phyloP scores from a whole-genome alignment of 2,797 vertebrate genomes.

The Xenentodon cancila region DNA sequence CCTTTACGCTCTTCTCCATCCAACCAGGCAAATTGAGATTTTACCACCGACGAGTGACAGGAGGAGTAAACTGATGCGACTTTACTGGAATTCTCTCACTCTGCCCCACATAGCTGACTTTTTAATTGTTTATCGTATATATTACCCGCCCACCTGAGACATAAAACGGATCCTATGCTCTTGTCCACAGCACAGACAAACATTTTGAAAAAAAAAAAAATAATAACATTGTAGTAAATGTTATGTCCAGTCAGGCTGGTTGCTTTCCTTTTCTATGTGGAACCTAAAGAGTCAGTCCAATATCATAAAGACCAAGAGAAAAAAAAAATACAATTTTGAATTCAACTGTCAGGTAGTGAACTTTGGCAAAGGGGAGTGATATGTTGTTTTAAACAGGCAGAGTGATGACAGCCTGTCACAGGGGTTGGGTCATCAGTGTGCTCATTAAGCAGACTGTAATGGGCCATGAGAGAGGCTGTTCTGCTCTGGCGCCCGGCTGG shows the following conservation, averaged over 20 bases:
- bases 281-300: not conserved
- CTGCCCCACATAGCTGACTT: too few relatives aligned
- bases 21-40: not conserved
- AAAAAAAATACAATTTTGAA: constrained; percentile 23
- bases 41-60: not conserved
- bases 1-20: not conserved
- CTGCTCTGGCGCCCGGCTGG: constrained; percentile 67
- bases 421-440: constrained; percentile 74
- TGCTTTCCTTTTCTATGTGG: too few relatives aligned
- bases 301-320: not conserved
- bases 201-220: too few relatives aligned
- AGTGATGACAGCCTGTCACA: constrained; percentile 58
- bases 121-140: not conserved
- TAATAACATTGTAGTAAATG: too few relatives aligned
- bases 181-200: not conserved
- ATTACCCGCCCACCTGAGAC: not conserved
- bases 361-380: constrained; percentile 35
- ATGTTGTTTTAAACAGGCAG: constrained; percentile 71
- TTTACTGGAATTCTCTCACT: not conserved
- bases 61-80: not conserved
- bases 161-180: not conserved
- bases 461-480: constrained; percentile 79
- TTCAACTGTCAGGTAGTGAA: constrained; percentile 18
- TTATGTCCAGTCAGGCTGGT: too few relatives aligned
- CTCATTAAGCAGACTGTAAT: constrained; percentile 81